Evolutionary conservation across 2,797 vertebrate species (phyloP), one percentile per base, ranked within the genome.

Genomic region (Thunnus albacares): DNA sequence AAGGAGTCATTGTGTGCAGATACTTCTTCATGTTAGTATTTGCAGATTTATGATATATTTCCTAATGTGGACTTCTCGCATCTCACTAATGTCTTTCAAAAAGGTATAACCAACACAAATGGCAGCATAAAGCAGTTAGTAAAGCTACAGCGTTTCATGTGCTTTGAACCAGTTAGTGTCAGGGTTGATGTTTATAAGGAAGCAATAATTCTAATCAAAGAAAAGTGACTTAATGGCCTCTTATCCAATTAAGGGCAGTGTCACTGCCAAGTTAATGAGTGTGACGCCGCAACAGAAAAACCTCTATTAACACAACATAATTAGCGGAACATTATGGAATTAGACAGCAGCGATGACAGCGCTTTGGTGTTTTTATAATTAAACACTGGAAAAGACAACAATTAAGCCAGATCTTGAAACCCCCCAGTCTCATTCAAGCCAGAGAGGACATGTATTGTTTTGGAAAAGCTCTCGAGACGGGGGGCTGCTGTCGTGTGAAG

Each of bases 191-290:
- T 83, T 87, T 84, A 73, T 72, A 75, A 90, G 24, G 55, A 89
- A 75, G 73, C 62, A 69, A 85, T 83, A 56, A 28, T 76, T 87
- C 60, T 75, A 90, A 92, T 90, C 84, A 91, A 80, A 91, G 81
- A 86, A 89, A 87, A 87, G 79, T 85, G 86, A 90, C 88, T 91
- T 83, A 77, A 81, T 86, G 89, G 82, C 91, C 83, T 92, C 81
- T 90, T 85, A 89, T 90, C 86, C 91, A 93, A 91, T 93, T 90
- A 94, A 90, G 82, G 88, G 79, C 91, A 87, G 91, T 90, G 93
- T 93, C 91, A 92, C 91, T 85, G 90, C 90, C 89, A 77, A 91
- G 90, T 87, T 94, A 93, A 95, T 92, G 89, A 91, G 89, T 92
- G 89, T 92, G 86, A 93, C 79, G 68, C 75, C 67, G 52, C 69